Evolutionary conservation across 2,888 invertebrate genomes (phyloP), one percentile per base, ranked within the genome.

Genomic region (Acleris laterana): DNA sequence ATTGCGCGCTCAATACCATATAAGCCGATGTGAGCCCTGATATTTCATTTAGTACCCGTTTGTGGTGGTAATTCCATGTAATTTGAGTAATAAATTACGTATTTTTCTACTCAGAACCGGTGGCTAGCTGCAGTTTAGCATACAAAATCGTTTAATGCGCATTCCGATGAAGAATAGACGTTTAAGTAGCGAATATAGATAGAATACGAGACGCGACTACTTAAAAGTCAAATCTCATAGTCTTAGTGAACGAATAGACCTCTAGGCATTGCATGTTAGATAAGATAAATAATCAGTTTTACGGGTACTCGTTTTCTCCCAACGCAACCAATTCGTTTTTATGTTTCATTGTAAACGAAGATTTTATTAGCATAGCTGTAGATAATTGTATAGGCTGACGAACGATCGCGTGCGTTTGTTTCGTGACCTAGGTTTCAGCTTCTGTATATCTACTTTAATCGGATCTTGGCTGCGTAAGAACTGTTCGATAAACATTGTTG

Each of bases 391-490:
- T 22, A 42, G 19, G 63, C 25, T 38, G 11, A 13, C 51, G 46
- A 32, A 13, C 22, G 32, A 60, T 65, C 42, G 65, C 65, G 65
- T 65, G 65, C 53, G 50, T 32, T 56, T 17, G 17, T 49, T 60
- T 61, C 60, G 65, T 61, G 65, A 56, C 60, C 60, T 60, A 60
- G 60, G 60, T 50, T 50, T 52, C 53, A 59, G 55, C 55, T 60
- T 50, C 55, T 65, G 55, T 56, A 25, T 56, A 25, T 2, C 7
- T 25, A 60, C 60, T 44, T 28, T 25, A 51, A 22, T n/a, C 38
- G 42, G n/a, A 44, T 22, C 22, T 46, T 63, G 62, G 17, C 55
- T 62, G 46, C 58, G 57, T 58, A 59, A 63, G 51, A 63, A 53
- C 28, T 5, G 32, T 53, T 32, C n/a, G 44, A 44, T 16, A 44